Evolutionary conservation across 2,113 vertebrate genomes (phyloP).

Genomic region (Tenebrosternarchus preto): DNA sequence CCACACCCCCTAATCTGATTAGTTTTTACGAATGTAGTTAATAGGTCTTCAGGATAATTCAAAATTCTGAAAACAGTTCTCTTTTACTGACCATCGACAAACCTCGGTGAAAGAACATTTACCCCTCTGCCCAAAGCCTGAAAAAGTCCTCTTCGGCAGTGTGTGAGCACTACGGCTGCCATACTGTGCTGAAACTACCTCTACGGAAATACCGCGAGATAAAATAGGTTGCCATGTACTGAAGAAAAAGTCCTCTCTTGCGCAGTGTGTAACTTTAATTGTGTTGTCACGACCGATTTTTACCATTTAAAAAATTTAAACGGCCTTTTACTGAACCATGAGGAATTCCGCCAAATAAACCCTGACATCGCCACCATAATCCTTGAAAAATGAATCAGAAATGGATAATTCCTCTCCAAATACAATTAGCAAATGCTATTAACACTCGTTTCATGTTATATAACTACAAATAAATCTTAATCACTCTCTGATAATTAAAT

Average conservation of each 20-base stretch:
- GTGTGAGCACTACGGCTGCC: constrained; percentile 70
- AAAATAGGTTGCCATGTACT: constrained; percentile 38
- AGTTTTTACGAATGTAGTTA: background rate
- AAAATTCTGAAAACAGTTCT: background rate
- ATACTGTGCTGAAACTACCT: constrained; percentile 65
- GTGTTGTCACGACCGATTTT: no score
- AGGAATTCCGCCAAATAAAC: no score
- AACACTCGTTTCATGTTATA: no score
- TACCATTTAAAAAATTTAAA: background rate
- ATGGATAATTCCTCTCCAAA: no score
- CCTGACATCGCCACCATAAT: no score
- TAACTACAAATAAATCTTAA: no score
- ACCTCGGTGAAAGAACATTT: constrained; percentile 46
- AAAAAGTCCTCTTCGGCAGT: constrained; percentile 69
- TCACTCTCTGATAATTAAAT: no score
- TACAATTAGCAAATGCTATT: no score
- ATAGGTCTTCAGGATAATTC: background rate
- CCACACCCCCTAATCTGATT: constrained; percentile 53
- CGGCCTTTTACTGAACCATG: background rate
- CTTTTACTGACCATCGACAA: constrained; percentile 63
- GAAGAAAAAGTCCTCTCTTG: background rate
- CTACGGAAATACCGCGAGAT: constrained; percentile 70
- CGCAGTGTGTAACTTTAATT: background rate
- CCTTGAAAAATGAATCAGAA: no score
- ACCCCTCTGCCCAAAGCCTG: constrained; percentile 62